Conservation (phyloP, 2,888 invertebrate genomes). For the Eretmocerus hayati region DNA sequence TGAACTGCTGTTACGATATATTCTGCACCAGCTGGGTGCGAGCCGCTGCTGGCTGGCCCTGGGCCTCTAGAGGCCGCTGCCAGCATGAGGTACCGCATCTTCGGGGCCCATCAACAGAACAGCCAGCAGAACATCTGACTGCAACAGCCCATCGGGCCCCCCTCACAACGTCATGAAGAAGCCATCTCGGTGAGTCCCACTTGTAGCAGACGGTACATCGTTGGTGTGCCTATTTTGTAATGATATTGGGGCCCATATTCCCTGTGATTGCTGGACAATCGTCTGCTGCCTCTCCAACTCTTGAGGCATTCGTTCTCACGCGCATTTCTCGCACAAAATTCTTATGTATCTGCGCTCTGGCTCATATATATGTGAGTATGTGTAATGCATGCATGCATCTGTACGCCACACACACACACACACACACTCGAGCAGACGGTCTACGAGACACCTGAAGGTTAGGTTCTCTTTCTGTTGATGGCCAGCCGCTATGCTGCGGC, state of each 20-base stretch:
- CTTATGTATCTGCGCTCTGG: neutral
- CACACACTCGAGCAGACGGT: slow-evolving; percentile 15
- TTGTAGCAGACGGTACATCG: too few relatives aligned
- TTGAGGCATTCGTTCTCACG: too few relatives aligned
- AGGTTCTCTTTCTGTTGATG: neutral
- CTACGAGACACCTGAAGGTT: slow-evolving; percentile 15
- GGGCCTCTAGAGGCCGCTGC: slow-evolving; percentile 2
- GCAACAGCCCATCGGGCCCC: neutral
- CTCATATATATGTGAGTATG: neutral
- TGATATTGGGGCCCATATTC: too few relatives aligned
- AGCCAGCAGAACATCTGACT: too few relatives aligned
- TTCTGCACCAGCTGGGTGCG: too few relatives aligned
- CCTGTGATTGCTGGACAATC: too few relatives aligned
- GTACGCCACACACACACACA: neutral
- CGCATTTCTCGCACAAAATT: too few relatives aligned
- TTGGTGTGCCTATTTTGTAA: too few relatives aligned
- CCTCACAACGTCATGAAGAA: slow-evolving; percentile 19
- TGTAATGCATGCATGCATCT: neutral
- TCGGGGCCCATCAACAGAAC: too few relatives aligned
- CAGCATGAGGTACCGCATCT: slow-evolving; percentile 20
- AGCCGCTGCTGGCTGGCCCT: neutral
- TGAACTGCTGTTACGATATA: too few relatives aligned
- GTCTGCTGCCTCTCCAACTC: too few relatives aligned
- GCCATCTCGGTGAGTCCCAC: slow-evolving; percentile 14
- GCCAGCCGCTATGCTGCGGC: neutral